phyloP scores from a whole-genome alignment of 2,113 vertebrate species.

The Pionites leucogaster region DNA sequence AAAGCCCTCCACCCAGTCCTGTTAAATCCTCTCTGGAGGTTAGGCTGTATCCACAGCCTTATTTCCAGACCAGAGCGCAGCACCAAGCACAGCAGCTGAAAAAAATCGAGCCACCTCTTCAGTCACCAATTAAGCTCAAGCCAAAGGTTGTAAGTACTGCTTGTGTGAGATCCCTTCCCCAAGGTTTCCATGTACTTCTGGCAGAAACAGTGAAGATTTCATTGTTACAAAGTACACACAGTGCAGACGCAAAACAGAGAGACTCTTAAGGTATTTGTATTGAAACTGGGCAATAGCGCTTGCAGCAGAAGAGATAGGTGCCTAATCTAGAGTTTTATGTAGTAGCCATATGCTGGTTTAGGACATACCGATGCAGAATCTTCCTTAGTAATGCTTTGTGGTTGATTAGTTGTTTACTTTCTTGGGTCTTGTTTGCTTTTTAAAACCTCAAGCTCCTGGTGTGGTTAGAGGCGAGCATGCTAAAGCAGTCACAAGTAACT shows the following conservation, averaged over 20 bases:
- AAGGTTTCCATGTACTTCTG: not conserved
- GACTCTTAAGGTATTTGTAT: not conserved
- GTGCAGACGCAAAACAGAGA: not conserved
- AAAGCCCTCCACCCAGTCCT: constrained; percentile 83
- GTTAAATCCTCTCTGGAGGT: constrained; percentile 79
- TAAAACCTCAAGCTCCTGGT: not conserved
- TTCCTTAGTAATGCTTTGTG: not conserved
- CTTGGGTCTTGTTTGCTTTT: not conserved
- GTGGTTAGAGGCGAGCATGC: not conserved
- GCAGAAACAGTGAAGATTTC: not conserved
- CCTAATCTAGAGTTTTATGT: not conserved
- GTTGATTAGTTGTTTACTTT: not conserved
- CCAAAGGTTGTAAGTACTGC: constrained; percentile 83
- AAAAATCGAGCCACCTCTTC: constrained; percentile 71
- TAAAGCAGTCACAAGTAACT: not conserved
- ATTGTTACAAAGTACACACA: fast-evolving
- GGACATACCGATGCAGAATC: not conserved
- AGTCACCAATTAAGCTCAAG: constrained; percentile 73
- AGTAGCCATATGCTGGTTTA: not conserved
- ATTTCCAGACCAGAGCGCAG: constrained; percentile 75
- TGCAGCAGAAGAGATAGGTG: not conserved
- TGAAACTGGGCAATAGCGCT: not conserved
- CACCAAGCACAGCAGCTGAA: constrained; percentile 77
- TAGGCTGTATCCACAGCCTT: constrained; percentile 81
- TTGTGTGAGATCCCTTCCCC: not conserved